Percentiles rank a stretch among this genome's conserved stretches.
These are phyloP conservation scores for Nomada goodeniana DNA, from an alignment of 2,888 invertebrate species.

Conservation along the genomic window DNA sequence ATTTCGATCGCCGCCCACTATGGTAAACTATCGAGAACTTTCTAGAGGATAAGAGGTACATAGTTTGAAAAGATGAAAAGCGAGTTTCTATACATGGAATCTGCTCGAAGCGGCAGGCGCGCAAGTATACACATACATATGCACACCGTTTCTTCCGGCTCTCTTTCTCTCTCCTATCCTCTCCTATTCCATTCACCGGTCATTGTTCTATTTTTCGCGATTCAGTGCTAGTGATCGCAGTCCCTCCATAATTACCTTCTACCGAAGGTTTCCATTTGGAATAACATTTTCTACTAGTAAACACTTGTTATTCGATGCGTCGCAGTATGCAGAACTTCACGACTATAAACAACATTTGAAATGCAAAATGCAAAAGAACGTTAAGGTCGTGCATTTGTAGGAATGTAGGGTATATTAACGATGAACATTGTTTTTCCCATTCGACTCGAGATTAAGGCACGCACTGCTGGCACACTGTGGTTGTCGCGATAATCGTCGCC, in stretches of 20 bases:
- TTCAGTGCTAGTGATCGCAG: neutral
- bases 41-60: neutral
- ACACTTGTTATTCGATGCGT: no score
- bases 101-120: neutral
- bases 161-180: neutral
- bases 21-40: neutral
- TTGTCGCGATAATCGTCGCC: slow-evolving; percentile 11
- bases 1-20: neutral
- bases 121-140: neutral
- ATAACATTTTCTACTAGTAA: neutral
- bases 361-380: no score
- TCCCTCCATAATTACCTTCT: neutral
- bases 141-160: neutral
- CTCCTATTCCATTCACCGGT: slow-evolving; percentile 10
- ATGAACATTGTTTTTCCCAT: slow-evolving; percentile 10
- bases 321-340: no score
- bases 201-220: slow-evolving; percentile 13
- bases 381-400: neutral
- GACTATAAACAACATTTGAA: neutral
- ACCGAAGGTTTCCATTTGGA: neutral
- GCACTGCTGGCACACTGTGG: slow-evolving; percentile 1
- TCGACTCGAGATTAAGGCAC: neutral
- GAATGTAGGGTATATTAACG: neutral
- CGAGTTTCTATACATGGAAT: neutral
- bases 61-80: neutral